These are phyloP conservation scores for Pelusios castaneus DNA, from an alignment of 2,113 vertebrate genomes.

Conservation along the genomic window DNA sequence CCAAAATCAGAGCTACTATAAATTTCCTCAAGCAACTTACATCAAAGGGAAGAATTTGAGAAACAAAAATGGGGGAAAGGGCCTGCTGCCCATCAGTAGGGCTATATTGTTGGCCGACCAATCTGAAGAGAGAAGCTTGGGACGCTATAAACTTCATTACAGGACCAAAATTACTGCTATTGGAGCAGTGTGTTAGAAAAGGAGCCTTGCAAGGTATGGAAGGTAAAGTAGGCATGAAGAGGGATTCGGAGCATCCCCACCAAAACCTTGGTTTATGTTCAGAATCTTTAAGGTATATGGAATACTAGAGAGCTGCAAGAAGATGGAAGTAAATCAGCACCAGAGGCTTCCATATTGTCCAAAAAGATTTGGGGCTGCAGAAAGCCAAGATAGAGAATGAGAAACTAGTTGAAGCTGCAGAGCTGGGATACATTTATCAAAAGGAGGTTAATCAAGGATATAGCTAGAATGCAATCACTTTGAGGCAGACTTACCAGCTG, in stretches of 20 bases:
- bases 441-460: slow-evolving; percentile 16
- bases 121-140: not conserved
- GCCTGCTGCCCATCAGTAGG: not conserved
- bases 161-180: not conserved
- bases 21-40: not conserved
- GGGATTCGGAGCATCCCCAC: not conserved
- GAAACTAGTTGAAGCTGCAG: not conserved
- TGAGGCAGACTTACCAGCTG: not conserved
- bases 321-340: not conserved
- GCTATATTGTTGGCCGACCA: not conserved
- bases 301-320: not conserved
- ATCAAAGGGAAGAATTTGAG: not conserved
- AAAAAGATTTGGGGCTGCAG: not conserved
- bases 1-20: not conserved
- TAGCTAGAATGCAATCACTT: not conserved
- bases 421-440: slow-evolving; percentile 13
- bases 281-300: not conserved
- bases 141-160: not conserved
- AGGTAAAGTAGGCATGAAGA: not conserved
- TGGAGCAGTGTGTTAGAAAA: not conserved
- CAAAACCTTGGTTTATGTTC: not conserved
- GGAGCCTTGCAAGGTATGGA: not conserved
- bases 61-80: not conserved
- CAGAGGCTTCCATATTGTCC: not conserved
- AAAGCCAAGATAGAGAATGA: not conserved